Evolutionary conservation across 2,113 vertebrate genomes (phyloP).

Genomic region (Barnardius zonarius): DNA sequence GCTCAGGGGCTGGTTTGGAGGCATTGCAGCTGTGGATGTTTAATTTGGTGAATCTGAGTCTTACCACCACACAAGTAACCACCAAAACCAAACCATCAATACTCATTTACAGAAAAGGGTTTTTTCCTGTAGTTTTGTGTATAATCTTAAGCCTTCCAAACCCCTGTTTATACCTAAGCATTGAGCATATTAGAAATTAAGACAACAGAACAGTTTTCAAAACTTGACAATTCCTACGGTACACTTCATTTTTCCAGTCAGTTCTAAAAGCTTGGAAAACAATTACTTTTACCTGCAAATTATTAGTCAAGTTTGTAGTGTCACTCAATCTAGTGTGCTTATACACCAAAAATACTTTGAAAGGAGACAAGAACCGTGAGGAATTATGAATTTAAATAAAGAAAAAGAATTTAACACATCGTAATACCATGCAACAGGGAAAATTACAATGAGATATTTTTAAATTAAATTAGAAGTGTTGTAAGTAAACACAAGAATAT

Average conservation of each 20-base stretch:
- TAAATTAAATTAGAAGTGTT: constrained; percentile 71
- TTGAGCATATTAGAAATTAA: background rate
- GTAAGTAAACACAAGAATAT: constrained; percentile 72
- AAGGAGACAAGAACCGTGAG: background rate
- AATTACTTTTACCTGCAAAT: background rate
- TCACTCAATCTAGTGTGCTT: background rate
- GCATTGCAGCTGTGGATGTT: background rate
- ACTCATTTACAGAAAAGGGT: background rate
- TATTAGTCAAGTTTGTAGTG: background rate
- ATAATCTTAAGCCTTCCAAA: background rate
- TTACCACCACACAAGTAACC: background rate
- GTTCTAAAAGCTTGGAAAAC: background rate
- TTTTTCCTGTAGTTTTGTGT: background rate
- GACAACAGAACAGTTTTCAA: background rate
- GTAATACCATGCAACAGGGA: background rate
- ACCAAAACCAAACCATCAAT: background rate
- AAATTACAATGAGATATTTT: constrained; percentile 50
- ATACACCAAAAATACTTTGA: background rate
- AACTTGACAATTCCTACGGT: background rate
- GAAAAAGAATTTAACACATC: background rate
- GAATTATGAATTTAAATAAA: background rate
- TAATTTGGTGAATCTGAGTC: background rate
- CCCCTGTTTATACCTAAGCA: background rate
- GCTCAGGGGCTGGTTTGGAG: background rate
- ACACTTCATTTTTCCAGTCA: background rate